Evolutionary conservation across 2,113 vertebrate species (phyloP).

Genomic region (Oenanthe oenanthe): DNA sequence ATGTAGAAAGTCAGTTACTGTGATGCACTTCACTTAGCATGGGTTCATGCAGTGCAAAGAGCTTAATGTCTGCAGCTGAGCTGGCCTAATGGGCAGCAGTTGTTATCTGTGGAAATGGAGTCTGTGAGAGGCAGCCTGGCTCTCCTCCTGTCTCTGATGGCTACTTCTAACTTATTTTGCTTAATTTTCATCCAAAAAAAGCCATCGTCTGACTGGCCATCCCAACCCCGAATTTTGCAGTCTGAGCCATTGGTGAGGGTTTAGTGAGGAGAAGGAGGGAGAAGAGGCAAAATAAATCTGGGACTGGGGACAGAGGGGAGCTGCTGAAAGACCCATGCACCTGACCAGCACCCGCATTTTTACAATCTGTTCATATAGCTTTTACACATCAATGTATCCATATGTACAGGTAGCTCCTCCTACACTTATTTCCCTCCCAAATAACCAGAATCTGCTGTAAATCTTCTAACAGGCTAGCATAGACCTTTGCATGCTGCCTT

Average conservation of each 20-base stretch:
- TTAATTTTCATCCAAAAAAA: constrained; percentile 20
- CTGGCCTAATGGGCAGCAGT: constrained; percentile 56
- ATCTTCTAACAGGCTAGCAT: neutral
- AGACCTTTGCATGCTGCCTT: neutral
- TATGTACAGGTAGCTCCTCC: neutral
- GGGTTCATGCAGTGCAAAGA: constrained; percentile 66
- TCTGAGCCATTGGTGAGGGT: neutral
- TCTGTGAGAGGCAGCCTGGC: constrained; percentile 33
- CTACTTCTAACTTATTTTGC: constrained; percentile 11
- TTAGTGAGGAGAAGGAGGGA: neutral
- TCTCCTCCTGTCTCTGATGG: neutral
- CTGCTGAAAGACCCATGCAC: neutral
- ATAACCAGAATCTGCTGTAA: neutral
- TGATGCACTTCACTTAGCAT: constrained; percentile 60
- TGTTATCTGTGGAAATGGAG: constrained; percentile 50
- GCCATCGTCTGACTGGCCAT: neutral
- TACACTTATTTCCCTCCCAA: neutral
- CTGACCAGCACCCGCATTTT: neutral
- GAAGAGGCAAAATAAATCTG: neutral
- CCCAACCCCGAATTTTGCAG: fast-evolving
- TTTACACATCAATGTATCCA: neutral
- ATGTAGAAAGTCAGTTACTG: constrained; percentile 29
- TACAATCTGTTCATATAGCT: neutral
- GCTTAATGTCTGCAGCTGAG: constrained; percentile 62
- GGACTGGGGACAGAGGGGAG: neutral